A percentile compares a stretch with the other conserved stretches of the same genome.
phyloP scores from a whole-genome alignment of 2,113 vertebrate species.

The Caranx melampygus region DNA sequence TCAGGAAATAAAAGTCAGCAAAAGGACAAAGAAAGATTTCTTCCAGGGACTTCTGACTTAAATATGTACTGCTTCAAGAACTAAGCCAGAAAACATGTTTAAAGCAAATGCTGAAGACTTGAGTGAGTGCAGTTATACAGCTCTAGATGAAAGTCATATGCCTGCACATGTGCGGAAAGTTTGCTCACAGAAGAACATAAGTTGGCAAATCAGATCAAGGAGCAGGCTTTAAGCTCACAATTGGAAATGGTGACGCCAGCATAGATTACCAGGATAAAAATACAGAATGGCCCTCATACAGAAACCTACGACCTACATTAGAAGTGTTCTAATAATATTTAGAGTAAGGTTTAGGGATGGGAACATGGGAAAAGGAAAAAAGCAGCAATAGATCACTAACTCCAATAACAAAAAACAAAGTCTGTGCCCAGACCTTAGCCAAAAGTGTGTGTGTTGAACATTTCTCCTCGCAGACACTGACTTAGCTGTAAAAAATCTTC shows the following conservation, averaged over 20 bases:
- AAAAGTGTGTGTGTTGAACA: conserved; percentile 5
- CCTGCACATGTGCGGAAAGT: conserved; percentile 55
- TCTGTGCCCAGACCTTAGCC: conserved; percentile 12
- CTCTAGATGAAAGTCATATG: conserved; percentile 56
- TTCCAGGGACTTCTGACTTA: conserved; percentile 3
- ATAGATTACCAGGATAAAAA: conserved; percentile 32
- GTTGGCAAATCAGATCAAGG: conserved; percentile 50
- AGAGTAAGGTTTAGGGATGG: conserved; percentile 18
- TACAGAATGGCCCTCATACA: background rate
- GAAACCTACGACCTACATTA: background rate
- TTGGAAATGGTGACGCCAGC: conserved; percentile 49
- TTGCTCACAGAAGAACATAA: conserved; percentile 29
- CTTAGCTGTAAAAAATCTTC: conserved; percentile 66
- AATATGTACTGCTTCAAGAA: conserved; percentile 24
- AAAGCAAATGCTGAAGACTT: conserved; percentile 40
- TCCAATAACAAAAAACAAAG: conserved; percentile 46
- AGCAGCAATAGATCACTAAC: conserved; percentile 25
- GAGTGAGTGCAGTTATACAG: background rate
- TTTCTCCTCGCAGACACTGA: conserved; percentile 49
- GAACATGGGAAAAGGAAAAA: conserved; percentile 45
- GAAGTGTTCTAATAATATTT: conserved; percentile 35
- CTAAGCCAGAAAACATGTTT: conserved; percentile 48
- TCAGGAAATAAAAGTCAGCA: conserved; percentile 18
- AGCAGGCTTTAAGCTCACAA: conserved; percentile 38
- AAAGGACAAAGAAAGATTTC: conserved; percentile 9